Conservation (phyloP, 2,797 vertebrate species). For the Cryptoprocta ferox region DNA sequence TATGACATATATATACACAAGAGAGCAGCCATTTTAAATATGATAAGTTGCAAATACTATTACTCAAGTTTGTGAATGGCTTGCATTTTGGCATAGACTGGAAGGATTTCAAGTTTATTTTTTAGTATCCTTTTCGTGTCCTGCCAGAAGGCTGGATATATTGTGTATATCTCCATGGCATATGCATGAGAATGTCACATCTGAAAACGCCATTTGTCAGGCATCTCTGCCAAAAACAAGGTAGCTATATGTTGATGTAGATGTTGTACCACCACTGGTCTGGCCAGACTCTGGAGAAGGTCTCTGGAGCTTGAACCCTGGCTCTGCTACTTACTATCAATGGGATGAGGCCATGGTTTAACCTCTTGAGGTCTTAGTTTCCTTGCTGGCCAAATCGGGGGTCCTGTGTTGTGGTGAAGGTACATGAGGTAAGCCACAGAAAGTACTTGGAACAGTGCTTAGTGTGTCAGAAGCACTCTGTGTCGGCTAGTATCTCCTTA, state of each 20-base stretch:
- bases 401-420: neutral
- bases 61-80: neutral
- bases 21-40: neutral
- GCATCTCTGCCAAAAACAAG: neutral
- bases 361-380: neutral
- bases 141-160: neutral
- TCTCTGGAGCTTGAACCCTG: neutral
- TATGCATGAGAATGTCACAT: neutral
- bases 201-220: neutral
- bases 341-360: neutral
- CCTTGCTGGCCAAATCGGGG: neutral
- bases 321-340: neutral
- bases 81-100: conserved; percentile 43
- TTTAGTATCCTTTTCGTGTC: neutral
- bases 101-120: neutral
- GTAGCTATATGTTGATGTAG: neutral
- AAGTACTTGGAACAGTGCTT: neutral
- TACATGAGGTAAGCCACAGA: neutral
- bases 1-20: neutral
- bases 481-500: neutral
- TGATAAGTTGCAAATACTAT: neutral
- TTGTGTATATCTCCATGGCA: neutral
- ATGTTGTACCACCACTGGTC: neutral
- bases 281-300: neutral
- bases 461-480: neutral